phyloP scores from a whole-genome alignment of 2,888 invertebrate genomes.

The Lasioglossum zephyrum region DNA sequence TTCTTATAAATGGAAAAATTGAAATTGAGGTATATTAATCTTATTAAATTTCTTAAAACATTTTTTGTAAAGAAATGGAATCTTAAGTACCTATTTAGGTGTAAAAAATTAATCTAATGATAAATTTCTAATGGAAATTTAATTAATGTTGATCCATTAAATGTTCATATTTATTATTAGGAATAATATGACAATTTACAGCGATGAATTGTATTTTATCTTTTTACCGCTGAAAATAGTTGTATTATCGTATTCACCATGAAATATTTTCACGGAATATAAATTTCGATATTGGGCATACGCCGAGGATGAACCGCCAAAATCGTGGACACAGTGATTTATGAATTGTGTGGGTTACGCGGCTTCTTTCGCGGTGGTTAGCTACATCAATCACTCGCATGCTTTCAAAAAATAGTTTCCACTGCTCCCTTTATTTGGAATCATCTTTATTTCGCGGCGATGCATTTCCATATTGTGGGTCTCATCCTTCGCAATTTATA shows the following conservation, averaged over 20 bases:
- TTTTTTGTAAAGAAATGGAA: too few species aligned
- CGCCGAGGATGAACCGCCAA: slow-evolving; percentile 16
- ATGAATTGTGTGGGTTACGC: slow-evolving; percentile 28
- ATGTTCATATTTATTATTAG: neutral
- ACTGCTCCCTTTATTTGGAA: slow-evolving; percentile 4
- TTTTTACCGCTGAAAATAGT: neutral
- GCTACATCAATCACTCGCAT: slow-evolving; percentile 37
- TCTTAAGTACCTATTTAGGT: too few species aligned
- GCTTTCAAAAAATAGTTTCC: slow-evolving; percentile 24
- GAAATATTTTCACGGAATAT: neutral
- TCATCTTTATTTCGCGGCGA: neutral
- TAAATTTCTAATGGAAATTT: too few species aligned
- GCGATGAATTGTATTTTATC: neutral
- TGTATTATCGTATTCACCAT: neutral
- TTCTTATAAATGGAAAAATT: too few species aligned
- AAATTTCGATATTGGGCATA: slow-evolving; percentile 28
- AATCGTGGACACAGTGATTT: slow-evolving; percentile 48
- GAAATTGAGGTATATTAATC: too few species aligned
- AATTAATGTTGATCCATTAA: too few species aligned
- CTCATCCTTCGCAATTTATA: slow-evolving; percentile 9
- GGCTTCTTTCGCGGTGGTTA: slow-evolving; percentile 18
- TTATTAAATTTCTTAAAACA: too few species aligned
- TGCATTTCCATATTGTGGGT: slow-evolving; percentile 21
- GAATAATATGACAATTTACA: neutral
- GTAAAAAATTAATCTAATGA: too few species aligned